phyloP scores from a whole-genome alignment of 1,140 invertebrate genomes.

The Listronotus oregonensis region DNA sequence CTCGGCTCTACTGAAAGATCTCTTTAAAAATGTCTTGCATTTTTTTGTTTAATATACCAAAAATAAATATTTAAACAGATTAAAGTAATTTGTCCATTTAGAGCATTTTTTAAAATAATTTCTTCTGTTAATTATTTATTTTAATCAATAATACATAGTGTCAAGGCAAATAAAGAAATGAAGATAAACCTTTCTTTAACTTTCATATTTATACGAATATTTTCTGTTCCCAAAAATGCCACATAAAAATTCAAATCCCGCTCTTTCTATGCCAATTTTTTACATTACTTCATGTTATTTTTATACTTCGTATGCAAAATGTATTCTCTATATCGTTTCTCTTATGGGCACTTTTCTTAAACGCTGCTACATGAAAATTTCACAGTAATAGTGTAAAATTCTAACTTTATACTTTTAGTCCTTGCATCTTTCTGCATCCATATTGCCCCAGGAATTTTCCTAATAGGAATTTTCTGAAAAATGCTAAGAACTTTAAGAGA shows the following conservation, averaged over 20 bases:
- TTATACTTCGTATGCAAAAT: conserved; percentile 30
- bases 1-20: too few species aligned
- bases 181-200: too few species aligned
- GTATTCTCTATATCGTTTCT: conserved; percentile 27
- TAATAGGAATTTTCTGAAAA: conserved; percentile 34
- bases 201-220: too few species aligned
- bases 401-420: conserved; percentile 34
- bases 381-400: conserved; percentile 33
- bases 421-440: conserved; percentile 28
- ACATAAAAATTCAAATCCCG: conserved; percentile 22
- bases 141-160: too few species aligned
- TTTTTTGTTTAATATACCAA: too few species aligned
- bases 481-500: conserved; percentile 18
- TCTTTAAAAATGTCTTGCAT: too few species aligned
- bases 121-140: too few species aligned
- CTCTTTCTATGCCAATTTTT: conserved; percentile 21
- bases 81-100: too few species aligned
- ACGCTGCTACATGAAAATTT: conserved; percentile 27
- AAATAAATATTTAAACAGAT: too few species aligned
- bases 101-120: too few species aligned
- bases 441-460: conserved; percentile 23
- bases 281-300: conserved; percentile 20
- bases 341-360: conserved; percentile 24
- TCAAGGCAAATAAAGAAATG: too few species aligned
- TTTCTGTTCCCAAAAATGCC: too few species aligned